Evolutionary conservation across 2,888 invertebrate genomes (phyloP), one percentile per base, ranked within the genome.

Genomic region (Ophion ellenae): DNA sequence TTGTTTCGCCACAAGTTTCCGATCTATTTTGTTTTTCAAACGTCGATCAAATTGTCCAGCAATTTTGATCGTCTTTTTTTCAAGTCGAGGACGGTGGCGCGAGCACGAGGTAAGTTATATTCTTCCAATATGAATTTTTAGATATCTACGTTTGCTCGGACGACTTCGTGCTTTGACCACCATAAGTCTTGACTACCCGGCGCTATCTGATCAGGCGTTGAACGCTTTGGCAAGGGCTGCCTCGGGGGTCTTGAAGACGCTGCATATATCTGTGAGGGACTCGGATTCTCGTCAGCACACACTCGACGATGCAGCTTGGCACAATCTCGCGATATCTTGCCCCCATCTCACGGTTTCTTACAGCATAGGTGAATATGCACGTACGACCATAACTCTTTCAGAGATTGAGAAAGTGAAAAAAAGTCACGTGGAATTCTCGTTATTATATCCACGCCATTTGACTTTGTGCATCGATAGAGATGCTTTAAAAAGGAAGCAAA

Each of bases 171-270:
- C 92, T 70, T 90, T 95, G 20, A 92, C 90, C 40, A 90, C 92
- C 11, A 89, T 95, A 66, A 94, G 94, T 88, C 88, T 95, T 74
- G 95, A 95, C 88, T 95, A 95, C 89, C 94, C 94, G 20, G 93
- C 95, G 14, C 87, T 95, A 70, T 94, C 94, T 32, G 93, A 94
- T 81, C 92, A 93, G 70, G 93, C 94, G 3, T 91, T 95, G 1
- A 93, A 94, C 77, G 93, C 94, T 14, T 90, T 95, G 53, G 91
- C 94, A 1, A 92, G 89, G n/a, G 94, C 94, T 32, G 93, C 93
- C 11, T 92, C 94, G 47, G 91, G 90, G 63, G 88, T 90, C 59
- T 87, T 95, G 81, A 91, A 90, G 75, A 91, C 88, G 80, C 90
- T 95, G 76, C 93, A 94, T 86, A 92, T 95, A 81, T 93, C 92